A percentile compares a stretch with the other conserved stretches of the same genome.
phyloP scores from a whole-genome alignment of 2,113 vertebrate species.

The Scolopax mira region DNA sequence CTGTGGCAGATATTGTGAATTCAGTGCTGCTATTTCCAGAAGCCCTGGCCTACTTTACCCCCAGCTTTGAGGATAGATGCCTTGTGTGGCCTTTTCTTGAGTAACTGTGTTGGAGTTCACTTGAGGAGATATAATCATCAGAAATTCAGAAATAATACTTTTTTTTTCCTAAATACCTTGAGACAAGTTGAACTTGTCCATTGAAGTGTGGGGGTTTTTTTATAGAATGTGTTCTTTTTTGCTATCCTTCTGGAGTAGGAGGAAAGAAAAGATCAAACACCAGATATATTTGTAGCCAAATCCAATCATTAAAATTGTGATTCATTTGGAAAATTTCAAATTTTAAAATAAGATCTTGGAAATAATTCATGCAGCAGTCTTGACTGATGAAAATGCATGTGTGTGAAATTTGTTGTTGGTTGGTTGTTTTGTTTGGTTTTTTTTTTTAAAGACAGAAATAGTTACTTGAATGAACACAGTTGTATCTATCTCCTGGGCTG shows the following conservation, averaged over 20 bases:
- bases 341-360: neutral
- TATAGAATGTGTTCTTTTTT: neutral
- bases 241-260: neutral
- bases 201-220: neutral
- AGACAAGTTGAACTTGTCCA: neutral
- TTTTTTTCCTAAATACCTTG: neutral
- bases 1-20: neutral
- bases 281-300: neutral
- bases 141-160: neutral
- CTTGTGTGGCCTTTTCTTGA: slow-evolving; percentile 9
- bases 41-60: slow-evolving; percentile 24
- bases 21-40: slow-evolving; percentile 33
- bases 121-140: neutral
- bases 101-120: slow-evolving; percentile 9
- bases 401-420: neutral
- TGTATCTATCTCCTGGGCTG: neutral
- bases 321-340: neutral
- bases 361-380: neutral
- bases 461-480: neutral
- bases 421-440: neutral
- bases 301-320: neutral
- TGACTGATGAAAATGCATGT: neutral
- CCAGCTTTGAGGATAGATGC: slow-evolving; percentile 23
- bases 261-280: neutral
- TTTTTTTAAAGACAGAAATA: neutral